phyloP scores from a whole-genome alignment of 2,888 invertebrate species.

The Tillus elongatus region DNA sequence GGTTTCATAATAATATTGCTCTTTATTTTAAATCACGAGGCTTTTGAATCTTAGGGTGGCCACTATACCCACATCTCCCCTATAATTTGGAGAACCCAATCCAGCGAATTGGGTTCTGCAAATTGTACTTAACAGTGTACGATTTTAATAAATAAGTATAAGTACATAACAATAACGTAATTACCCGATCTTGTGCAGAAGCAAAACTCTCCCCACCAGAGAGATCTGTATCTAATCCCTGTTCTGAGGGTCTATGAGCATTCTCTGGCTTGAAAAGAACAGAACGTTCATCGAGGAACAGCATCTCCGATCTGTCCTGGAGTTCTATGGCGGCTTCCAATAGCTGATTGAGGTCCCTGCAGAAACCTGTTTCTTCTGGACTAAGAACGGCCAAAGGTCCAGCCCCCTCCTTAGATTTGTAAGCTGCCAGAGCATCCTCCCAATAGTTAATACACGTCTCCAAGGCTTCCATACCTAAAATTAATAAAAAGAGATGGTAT shows the following conservation, averaged over 20 bases:
- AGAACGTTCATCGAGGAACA: slow-evolving; percentile 82
- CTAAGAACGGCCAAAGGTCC: slow-evolving; percentile 61
- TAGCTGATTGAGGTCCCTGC: slow-evolving; percentile 66
- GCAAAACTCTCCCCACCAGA: slow-evolving; percentile 94
- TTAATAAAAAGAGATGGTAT: neutral
- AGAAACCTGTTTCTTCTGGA: slow-evolving; percentile 79
- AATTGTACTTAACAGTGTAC: too few species aligned
- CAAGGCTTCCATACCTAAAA: slow-evolving; percentile 68
- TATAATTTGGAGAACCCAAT: too few species aligned
- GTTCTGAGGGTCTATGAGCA: slow-evolving; percentile 47
- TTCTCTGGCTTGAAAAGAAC: slow-evolving; percentile 75
- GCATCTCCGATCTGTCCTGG: slow-evolving; percentile 77
- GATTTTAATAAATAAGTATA: too few species aligned
- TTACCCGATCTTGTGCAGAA: slow-evolving; percentile 84
- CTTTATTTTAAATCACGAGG: too few species aligned
- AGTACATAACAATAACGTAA: slow-evolving; percentile 24
- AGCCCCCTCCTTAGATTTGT: slow-evolving; percentile 53
- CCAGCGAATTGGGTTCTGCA: too few species aligned
- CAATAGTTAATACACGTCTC: slow-evolving; percentile 88
- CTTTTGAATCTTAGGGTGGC: too few species aligned
- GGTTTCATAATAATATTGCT: too few species aligned
- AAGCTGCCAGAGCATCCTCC: slow-evolving; percentile 87
- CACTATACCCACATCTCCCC: too few species aligned
- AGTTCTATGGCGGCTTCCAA: slow-evolving; percentile 77
- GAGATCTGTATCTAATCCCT: slow-evolving; percentile 50